Base-by-base conservation (phyloP, 2,797 vertebrate species). In the Diglossa cyanea region DNA sequence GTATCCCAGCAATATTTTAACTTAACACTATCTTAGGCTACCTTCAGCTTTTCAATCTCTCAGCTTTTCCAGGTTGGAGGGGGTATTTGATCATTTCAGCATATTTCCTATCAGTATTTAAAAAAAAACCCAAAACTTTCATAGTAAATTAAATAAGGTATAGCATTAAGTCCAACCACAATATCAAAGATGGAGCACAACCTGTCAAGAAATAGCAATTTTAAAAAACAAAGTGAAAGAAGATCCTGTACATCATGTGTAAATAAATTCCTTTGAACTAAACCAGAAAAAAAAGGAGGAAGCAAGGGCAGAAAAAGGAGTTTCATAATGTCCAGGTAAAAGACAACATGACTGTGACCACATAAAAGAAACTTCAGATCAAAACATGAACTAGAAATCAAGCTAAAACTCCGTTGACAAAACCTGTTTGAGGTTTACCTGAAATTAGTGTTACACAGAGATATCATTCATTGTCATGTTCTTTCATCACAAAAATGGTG, bases 1-100 rank as follows among this genome's bases (percentile, higher is more conserved):
- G 58, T 83, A 91, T 79, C 70, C 84, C 65, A 82, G 79, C 71
- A 96, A 94, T 96, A 97, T 97, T 96, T 96, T 95, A 92, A 50
- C 37, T 68, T 86, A 95, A 72, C 37, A 4, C 18, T 86, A 70
- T 76, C 80, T 96, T 88, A 4, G 30, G 48, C 57, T 85, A 79
- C 25, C 57, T 94, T 93, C 81, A 90, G 37, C 47, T 95, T 95
- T 94, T 94, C 91, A 82, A 1, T 91, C 44, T 85, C 62, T 77
- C 75, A 82, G 37, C 23, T 90, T 95, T 92, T 93, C 35, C 40
- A 83, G 62, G 80, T 91, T 94, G 53, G 23, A 93, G 61, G 28
- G 37, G 76, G 31, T 28, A 78, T 90, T 91, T 95, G 93, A 93
- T 95, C 23, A 94, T 92, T 97, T 90, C 71, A 85, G 30, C 25